Evolutionary conservation across 1,140 invertebrate genomes (phyloP), one percentile per base, ranked within the genome.

Genomic region (Drosophila hydei): DNA sequence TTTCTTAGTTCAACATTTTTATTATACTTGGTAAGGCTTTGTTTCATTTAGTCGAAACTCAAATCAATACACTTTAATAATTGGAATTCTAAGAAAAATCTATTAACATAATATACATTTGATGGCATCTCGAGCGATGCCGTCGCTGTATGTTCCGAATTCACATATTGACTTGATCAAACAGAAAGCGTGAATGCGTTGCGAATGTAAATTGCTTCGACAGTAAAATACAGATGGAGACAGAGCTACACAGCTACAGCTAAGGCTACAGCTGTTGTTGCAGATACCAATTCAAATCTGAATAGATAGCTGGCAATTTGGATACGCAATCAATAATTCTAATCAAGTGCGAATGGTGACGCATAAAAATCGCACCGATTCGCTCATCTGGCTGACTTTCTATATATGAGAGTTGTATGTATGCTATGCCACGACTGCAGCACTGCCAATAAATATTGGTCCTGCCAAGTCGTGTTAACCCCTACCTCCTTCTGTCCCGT

Each of bases 281-380:
- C 23, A 27, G 23, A 50, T 48, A 23, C 12, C 55, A 62, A 47
- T 50, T 19, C n/a, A 23, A 30, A 14, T 72, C 51, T 76, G 62
- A 64, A 69, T 50, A 63, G 67, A 75, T 78, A 78, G 81, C 65
- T 75, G 75, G 51, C 83, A 83, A 88, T 87, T 87, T 87, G 83
- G 83, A 65, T 83, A 73, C 75, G 83, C 83, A 83, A 87, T 87
- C 83, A 87, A 87, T 87, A 87, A 87, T 87, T 88, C 83, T 76
- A 87, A 87, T 87, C 83, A 87, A 87, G 83, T 83, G 78, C 83
- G 81, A 87, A 83, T 87, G 81, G 68, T 67, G 78, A 54, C 67
- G 79, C 78, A 81, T 81, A 77, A 74, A 81, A 81, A 69, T 80
- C 59, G 69, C 48, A 42, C 38, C 63, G 59, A 67, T 69, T 72